phyloP scores from a whole-genome alignment of 2,797 vertebrate species.

The Myiotriccus ornatus region DNA sequence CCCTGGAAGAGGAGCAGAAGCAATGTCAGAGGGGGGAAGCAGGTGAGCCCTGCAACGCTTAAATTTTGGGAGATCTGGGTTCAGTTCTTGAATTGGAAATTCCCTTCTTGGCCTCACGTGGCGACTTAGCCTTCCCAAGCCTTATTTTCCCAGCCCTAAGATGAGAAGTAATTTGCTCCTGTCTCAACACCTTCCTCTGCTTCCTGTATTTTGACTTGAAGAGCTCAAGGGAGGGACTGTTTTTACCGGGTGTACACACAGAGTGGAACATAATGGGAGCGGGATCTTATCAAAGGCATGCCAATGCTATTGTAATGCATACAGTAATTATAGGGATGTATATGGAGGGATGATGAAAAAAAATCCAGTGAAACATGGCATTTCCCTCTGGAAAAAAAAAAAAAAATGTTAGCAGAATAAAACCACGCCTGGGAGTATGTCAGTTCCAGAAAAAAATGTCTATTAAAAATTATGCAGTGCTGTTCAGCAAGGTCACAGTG shows the following conservation, averaged over 20 bases:
- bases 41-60: not conserved
- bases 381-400: conserved; percentile 50
- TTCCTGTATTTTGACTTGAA: conserved; percentile 37
- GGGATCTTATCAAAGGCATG: conserved; percentile 17
- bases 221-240: conserved; percentile 55
- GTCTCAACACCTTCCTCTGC: conserved; percentile 41
- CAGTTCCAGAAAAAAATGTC: conserved; percentile 43
- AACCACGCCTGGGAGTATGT: conserved; percentile 39
- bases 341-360: not conserved
- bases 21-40: accelerated
- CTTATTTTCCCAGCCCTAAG: not conserved
- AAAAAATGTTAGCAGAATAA: not conserved
- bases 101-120: not conserved
- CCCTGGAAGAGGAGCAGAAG: not conserved
- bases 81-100: not conserved
- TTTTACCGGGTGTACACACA: not conserved
- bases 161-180: conserved; percentile 38
- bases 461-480: conserved; percentile 56
- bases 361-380: conserved; percentile 20
- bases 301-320: conserved; percentile 33
- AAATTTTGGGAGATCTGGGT: not conserved
- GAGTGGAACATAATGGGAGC: not conserved
- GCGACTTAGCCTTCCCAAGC: not conserved
- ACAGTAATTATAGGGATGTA: conserved; percentile 38
- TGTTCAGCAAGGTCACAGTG: conserved; percentile 44